Evolutionary conservation across 2,797 vertebrate species (phyloP).

Genomic region (Natrix natrix): DNA sequence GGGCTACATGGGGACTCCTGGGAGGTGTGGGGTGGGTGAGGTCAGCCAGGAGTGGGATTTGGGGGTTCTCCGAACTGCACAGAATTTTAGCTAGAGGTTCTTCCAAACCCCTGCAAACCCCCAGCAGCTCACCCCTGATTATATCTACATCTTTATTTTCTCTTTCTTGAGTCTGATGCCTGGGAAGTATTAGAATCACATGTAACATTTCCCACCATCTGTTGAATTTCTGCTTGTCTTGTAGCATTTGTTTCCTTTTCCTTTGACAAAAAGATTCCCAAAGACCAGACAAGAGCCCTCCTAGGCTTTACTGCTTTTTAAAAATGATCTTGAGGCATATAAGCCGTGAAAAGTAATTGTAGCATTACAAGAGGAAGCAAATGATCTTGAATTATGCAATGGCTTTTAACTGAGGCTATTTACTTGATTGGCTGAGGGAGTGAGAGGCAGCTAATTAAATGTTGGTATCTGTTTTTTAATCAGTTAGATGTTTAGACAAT

Average conservation of each 20-base stretch:
- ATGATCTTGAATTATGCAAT: conserved; percentile 60
- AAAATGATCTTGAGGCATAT: conserved; percentile 61
- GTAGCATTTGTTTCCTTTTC: background rate
- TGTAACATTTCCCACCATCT: background rate
- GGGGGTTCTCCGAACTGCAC: too few relatives aligned
- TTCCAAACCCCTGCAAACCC: too few relatives aligned
- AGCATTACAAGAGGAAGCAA: conserved; percentile 60
- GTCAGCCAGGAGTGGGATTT: too few relatives aligned
- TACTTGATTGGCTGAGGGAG: conserved; percentile 31
- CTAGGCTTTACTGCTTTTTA: conserved; percentile 51
- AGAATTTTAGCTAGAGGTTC: too few relatives aligned
- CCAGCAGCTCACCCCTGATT: too few relatives aligned
- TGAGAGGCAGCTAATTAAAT: background rate
- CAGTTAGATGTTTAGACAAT: conserved; percentile 25
- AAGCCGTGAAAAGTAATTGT: conserved; percentile 67
- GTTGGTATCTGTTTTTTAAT: background rate
- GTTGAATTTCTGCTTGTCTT: background rate
- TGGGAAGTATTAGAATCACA: background rate
- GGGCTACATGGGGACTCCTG: too few relatives aligned
- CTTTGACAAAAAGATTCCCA: conserved; percentile 54
- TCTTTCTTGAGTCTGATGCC: background rate
- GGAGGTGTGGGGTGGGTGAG: too few relatives aligned
- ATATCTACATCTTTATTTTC: background rate
- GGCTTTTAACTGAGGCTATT: background rate
- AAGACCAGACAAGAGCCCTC: conserved; percentile 59